These are phyloP conservation scores for Enteromius anoplus DNA, from an alignment of 2,797 vertebrate species.

Conservation along the genomic window DNA sequence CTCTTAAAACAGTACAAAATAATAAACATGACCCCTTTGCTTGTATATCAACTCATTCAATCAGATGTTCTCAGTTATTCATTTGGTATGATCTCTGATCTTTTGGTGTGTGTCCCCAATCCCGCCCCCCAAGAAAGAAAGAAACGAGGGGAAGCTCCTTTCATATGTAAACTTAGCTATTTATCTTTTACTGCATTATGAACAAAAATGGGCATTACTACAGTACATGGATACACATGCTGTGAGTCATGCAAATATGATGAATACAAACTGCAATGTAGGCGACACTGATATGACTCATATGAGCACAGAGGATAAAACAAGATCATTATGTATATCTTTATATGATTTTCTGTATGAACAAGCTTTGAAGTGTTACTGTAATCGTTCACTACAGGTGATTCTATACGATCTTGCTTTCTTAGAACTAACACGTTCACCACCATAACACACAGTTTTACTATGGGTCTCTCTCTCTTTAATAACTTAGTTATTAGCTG, in stretches of 20 bases:
- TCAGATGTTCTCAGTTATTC: not conserved
- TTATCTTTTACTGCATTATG: not conserved
- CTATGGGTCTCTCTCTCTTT: not conserved
- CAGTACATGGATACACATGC: not conserved
- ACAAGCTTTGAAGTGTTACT: not conserved
- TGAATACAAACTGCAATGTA: not conserved
- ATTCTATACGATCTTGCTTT: not conserved
- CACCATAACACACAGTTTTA: not conserved
- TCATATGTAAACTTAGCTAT: not conserved
- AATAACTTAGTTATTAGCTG: not conserved
- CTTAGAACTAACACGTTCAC: not conserved
- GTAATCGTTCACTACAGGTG: not conserved
- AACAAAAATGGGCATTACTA: not conserved
- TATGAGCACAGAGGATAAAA: not conserved
- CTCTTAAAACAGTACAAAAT: no score
- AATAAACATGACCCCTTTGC: no score
- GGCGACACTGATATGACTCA: not conserved
- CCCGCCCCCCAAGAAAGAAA: no score
- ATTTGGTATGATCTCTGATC: conserved; percentile 1
- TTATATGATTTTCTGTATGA: not conserved
- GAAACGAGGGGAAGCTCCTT: not conserved
- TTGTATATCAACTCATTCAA: not conserved
- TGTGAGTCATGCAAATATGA: conserved; percentile 1
- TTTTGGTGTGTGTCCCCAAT: not conserved
- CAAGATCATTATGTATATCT: not conserved